Percentiles rank a stretch among this genome's conserved stretches.
These are phyloP conservation scores for Sylvicola cinctus DNA, from an alignment of 2,888 invertebrate genomes.

Conservation along the genomic window DNA sequence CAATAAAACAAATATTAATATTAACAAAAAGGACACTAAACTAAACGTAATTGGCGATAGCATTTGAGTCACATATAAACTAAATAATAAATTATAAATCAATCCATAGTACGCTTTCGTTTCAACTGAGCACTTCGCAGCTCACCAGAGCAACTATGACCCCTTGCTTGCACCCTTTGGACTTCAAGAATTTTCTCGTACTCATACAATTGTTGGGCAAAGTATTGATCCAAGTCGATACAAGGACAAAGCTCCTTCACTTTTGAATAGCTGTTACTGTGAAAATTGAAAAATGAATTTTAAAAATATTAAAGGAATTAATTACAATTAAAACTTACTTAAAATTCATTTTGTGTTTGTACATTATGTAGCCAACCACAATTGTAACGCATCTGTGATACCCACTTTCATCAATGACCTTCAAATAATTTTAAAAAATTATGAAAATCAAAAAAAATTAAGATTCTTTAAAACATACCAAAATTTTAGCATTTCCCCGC, in stretches of 20 bases:
- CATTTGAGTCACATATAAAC: background rate
- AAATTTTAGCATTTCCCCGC: slow-evolving; percentile 12
- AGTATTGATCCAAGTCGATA: slow-evolving; percentile 17
- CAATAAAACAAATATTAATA: background rate
- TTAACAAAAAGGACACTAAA: background rate
- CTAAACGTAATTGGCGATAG: background rate
- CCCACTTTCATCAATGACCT: slow-evolving; percentile 10
- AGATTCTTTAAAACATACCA: slow-evolving; percentile 9
- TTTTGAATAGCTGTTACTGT: slow-evolving; percentile 15
- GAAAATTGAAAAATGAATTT: slow-evolving; percentile 2
- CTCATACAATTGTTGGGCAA: slow-evolving; percentile 16
- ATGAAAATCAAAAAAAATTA: no score
- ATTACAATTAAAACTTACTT: slow-evolving; percentile 11
- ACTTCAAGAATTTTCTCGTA: slow-evolving; percentile 19
- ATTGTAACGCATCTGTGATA: slow-evolving; percentile 17
- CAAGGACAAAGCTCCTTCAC: slow-evolving; percentile 14
- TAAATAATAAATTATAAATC: no score
- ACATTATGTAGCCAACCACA: slow-evolving; percentile 17
- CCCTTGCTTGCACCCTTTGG: slow-evolving; percentile 15
- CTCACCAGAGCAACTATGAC: slow-evolving; percentile 16
- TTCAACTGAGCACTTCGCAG: slow-evolving; percentile 14
- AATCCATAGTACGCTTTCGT: slow-evolving; percentile 10
- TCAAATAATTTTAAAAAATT: no score
- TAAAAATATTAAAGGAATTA: background rate
- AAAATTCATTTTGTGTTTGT: slow-evolving; percentile 16